A percentile compares a stretch with the other conserved stretches of the same genome.
Evolutionary conservation across 2,797 vertebrate species (phyloP).

Genomic region (Neoniphon sammara): DNA sequence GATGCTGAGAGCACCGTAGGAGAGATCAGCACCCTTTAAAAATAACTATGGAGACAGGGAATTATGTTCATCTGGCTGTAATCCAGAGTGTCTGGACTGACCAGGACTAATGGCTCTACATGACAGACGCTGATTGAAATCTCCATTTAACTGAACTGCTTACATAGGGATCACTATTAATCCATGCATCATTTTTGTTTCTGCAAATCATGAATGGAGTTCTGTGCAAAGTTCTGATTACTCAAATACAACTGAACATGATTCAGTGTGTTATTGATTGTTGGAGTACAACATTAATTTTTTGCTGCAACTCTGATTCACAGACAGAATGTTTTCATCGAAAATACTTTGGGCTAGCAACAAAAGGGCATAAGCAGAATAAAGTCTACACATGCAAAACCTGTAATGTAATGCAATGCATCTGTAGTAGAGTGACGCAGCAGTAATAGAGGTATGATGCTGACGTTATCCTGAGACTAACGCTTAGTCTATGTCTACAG

Average conservation of each 20-base stretch:
- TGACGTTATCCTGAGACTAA: not conserved
- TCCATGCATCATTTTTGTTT: not conserved
- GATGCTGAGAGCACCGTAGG: not conserved
- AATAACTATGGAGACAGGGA: constrained; percentile 6
- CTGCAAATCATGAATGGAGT: not conserved
- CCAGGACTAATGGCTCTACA: not conserved
- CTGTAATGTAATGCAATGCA: too few species aligned
- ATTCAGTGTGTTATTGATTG: not conserved
- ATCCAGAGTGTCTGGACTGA: too few species aligned
- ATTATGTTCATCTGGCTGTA: too few species aligned
- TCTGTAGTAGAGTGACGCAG: too few species aligned
- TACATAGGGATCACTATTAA: not conserved
- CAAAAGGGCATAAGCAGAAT: not conserved
- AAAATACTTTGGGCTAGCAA: too few species aligned
- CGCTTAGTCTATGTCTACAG: not conserved
- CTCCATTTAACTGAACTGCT: too few species aligned
- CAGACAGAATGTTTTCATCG: not conserved
- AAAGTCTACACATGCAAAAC: not conserved
- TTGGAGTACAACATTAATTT: not conserved
- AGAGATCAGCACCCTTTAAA: not conserved
- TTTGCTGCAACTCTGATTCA: not conserved
- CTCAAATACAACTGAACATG: not conserved
- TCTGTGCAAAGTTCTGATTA: not conserved
- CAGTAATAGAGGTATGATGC: not conserved
- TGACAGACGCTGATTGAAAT: too few species aligned